Evolutionary conservation across 1,140 invertebrate species (phyloP).

Genomic region (Hycleus phaleratus): DNA sequence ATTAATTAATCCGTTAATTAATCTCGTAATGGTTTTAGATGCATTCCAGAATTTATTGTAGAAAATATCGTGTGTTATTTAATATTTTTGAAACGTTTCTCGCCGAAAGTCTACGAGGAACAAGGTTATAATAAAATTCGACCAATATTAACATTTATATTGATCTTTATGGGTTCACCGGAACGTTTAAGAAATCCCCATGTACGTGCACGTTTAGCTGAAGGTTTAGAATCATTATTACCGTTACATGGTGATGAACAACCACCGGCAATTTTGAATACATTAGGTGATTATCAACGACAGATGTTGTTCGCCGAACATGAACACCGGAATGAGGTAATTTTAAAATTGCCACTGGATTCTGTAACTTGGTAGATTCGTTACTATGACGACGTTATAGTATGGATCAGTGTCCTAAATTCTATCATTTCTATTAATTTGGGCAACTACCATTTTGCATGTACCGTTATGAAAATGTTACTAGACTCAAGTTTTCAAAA

Average conservation of each 20-base stretch:
- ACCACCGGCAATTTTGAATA: slow-evolving; percentile 46
- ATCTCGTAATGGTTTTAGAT: slow-evolving; percentile 44
- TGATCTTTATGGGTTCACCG: slow-evolving; percentile 69
- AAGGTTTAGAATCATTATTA: slow-evolving; percentile 76
- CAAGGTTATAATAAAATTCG: slow-evolving; percentile 53
- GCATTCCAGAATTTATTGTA: slow-evolving; percentile 83
- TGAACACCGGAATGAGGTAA: slow-evolving; percentile 45
- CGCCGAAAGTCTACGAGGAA: slow-evolving; percentile 53
- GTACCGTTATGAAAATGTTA: no score
- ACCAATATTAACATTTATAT: slow-evolving; percentile 66
- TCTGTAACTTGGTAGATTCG: not conserved
- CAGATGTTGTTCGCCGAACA: slow-evolving; percentile 73
- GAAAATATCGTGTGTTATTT: slow-evolving; percentile 81
- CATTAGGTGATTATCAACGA: slow-evolving; percentile 56
- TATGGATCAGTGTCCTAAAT: not conserved
- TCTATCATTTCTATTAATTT: no score
- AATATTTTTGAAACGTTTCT: slow-evolving; percentile 60
- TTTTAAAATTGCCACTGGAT: not conserved
- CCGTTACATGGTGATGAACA: slow-evolving; percentile 54
- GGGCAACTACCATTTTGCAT: no score
- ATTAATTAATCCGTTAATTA: slow-evolving; percentile 1
- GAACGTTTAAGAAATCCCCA: slow-evolving; percentile 85
- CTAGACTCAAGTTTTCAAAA: no score
- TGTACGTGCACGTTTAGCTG: slow-evolving; percentile 76
- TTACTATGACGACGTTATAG: not conserved